Conservation (phyloP, 2,113 vertebrate genomes). For the Mola mola region DNA sequence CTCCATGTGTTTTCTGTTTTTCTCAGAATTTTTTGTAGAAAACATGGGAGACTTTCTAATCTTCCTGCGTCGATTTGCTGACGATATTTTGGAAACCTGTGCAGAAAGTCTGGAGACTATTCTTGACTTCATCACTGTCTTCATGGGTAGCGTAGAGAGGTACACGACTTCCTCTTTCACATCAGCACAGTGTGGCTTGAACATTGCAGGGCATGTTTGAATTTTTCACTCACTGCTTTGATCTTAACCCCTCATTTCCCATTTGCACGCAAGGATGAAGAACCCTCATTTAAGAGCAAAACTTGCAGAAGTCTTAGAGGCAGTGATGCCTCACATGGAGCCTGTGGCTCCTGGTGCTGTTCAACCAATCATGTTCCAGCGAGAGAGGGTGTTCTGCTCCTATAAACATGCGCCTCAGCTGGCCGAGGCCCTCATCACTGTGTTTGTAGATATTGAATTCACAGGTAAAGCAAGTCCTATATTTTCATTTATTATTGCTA, state of each 20-base stretch:
- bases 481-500: no score
- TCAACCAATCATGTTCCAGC: conserved; percentile 90
- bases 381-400: conserved; percentile 92
- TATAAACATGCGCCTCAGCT: conserved; percentile 88
- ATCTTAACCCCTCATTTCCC: background rate
- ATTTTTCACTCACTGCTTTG: background rate
- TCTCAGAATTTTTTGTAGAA: conserved; percentile 95
- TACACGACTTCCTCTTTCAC: no score
- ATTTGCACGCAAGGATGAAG: conserved; percentile 87
- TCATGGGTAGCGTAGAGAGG: conserved; percentile 96
- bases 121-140: conserved; percentile 93
- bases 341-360: conserved; percentile 80
- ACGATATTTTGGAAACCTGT: conserved; percentile 92
- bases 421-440: conserved; percentile 94
- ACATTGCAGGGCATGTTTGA: background rate
- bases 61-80: conserved; percentile 94
- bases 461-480: conserved; percentile 88
- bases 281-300: conserved; percentile 97
- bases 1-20: conserved; percentile 27
- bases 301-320: conserved; percentile 95
- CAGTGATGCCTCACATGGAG: conserved; percentile 97
- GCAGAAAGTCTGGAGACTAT: conserved; percentile 91
- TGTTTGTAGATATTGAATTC: conserved; percentile 99
- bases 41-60: conserved; percentile 98
- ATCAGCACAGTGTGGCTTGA: background rate